Evolutionary conservation across 2,113 vertebrate genomes (phyloP), one percentile per base, ranked within the genome.

Genomic region (Perca flavescens): DNA sequence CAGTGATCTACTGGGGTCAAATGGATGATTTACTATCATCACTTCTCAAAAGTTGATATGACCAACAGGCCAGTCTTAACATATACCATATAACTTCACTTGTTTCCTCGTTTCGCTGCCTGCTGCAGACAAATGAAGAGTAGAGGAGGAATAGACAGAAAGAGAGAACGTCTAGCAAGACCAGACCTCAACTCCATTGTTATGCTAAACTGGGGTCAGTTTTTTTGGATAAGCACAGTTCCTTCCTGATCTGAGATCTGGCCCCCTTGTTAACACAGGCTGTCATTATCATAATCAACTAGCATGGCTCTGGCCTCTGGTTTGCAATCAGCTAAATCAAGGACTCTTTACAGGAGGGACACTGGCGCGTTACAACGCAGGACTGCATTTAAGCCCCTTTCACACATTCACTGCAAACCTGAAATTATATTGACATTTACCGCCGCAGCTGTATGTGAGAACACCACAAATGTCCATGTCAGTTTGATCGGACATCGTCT

Each of bases 271-370:
- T 80, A 90, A 82, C 73, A 71, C 65, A 57, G 61, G 66, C 80
- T 52, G 1, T 34, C 46, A 85, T 88, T 86, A 86, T 86, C 61
- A 83, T 86, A 83, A 91, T 89, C 74, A 86, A 64, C 65, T 47
- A 52, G 69, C 70, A 62, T 58, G 72, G 56, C 80, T 68, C 50
- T 77, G 49, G 81, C 8, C 75, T 77, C 79, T 83, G 73, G 75
- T 83, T 78, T 85, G 70, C 83, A 90, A 86, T 88, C 83, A 88
- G 74, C 66, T 86, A 80, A 81, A 89, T 88, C 63, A 86, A 85
- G 76, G 66, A 84, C 60, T 83, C 68, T 88, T 76, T 50, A 66
- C 69, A 66, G 65, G 28, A 72, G 47, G 7, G 16, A 82, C 64
- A 46, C 17, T 49, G 52, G 12, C 49, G 64, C 28, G 17, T 65